A percentile compares a stretch with the other conserved stretches of the same genome.
These are phyloP conservation scores for Manacus vitellinus DNA, from an alignment of 2,113 vertebrate genomes.

Conservation along the genomic window DNA sequence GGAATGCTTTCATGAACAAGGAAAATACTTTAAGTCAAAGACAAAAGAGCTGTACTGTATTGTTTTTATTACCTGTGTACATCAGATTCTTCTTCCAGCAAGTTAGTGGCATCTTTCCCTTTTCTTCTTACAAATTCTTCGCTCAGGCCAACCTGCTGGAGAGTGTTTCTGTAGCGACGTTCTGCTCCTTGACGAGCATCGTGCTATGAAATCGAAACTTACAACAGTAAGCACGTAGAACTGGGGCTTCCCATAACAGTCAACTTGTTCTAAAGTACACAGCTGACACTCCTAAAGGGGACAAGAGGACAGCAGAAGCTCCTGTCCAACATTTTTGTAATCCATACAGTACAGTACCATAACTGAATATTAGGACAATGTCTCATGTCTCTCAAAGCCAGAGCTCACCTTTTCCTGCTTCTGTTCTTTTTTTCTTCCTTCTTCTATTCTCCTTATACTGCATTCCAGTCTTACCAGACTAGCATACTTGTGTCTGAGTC, in stretches of 20 bases:
- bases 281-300: background rate
- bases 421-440: background rate
- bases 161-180: constrained; percentile 77
- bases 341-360: background rate
- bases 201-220: constrained; percentile 59
- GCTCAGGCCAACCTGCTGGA: constrained; percentile 81
- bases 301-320: background rate
- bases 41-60: background rate
- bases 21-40: background rate
- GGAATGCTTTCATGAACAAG: background rate
- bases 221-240: background rate
- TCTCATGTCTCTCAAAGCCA: background rate
- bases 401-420: background rate
- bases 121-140: constrained; percentile 87
- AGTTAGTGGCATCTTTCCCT: constrained; percentile 49
- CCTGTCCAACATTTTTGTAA: background rate
- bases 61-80: constrained; percentile 58
- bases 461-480: background rate
- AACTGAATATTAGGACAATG: background rate
- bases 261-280: background rate
- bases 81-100: constrained; percentile 30
- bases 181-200: constrained; percentile 83
- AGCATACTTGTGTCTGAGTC: background rate
- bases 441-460: background rate
- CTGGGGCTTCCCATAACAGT: background rate